Evolutionary conservation across 2,888 invertebrate species (phyloP).

Genomic region (Matsumyia berberina): DNA sequence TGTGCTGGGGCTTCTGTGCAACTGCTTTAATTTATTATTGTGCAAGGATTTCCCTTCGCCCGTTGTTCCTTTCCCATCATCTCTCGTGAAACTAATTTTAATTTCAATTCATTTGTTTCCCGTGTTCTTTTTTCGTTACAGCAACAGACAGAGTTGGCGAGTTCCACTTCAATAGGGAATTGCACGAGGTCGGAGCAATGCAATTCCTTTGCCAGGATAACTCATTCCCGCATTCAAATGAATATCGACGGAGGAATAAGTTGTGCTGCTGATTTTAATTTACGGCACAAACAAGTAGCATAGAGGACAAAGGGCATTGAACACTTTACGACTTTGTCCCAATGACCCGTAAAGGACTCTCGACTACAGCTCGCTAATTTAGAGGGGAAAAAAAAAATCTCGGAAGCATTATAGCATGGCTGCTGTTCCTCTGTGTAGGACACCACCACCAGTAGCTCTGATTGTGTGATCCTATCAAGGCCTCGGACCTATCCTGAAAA

Average conservation of each 20-base stretch:
- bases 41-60: slow-evolving; percentile 7
- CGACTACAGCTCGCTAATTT: slow-evolving; percentile 18
- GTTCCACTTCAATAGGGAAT: slow-evolving; percentile 29
- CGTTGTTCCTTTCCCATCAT: no score
- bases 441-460: slow-evolving; percentile 29
- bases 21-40: slow-evolving; percentile 47
- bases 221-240: slow-evolving; percentile 19
- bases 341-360: slow-evolving; percentile 11
- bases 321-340: not conserved
- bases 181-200: slow-evolving; percentile 2
- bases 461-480: slow-evolving; percentile 77
- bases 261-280: slow-evolving; percentile 28
- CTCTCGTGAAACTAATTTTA: slow-evolving; percentile 50
- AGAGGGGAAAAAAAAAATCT: not conserved
- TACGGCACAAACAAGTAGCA: not conserved
- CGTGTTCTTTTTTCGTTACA: slow-evolving; percentile 54
- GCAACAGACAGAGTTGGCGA: slow-evolving; percentile 22
- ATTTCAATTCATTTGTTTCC: slow-evolving; percentile 58
- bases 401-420: slow-evolving; percentile 31
- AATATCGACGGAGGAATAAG: slow-evolving; percentile 10
- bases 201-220: slow-evolving; percentile 20
- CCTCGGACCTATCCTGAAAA: slow-evolving; percentile 76
- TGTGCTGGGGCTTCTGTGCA: slow-evolving; percentile 18
- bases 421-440: slow-evolving; percentile 10
- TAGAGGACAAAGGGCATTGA: slow-evolving; percentile 3